Percentiles rank a stretch among this genome's conserved stretches.
Conservation (phyloP, 2,888 invertebrate genomes). For the Papilio demoleus region DNA sequence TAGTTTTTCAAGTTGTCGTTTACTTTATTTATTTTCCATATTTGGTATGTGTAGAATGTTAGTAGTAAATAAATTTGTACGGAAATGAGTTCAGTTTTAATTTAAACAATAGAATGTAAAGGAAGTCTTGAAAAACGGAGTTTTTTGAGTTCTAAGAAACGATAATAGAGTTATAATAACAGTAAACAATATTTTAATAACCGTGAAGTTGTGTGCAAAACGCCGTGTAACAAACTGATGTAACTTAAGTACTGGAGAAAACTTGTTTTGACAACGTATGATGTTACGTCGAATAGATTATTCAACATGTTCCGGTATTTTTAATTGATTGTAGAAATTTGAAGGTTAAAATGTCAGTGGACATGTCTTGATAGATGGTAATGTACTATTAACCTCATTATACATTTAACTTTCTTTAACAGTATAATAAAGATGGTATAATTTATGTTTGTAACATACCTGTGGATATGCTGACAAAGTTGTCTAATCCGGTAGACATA, state of each 20-base stretch:
- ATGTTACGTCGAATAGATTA: conserved; percentile 16
- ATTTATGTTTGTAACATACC: no score
- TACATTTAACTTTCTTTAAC: not conserved
- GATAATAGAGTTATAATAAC: conserved; percentile 29
- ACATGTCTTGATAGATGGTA: conserved; percentile 2
- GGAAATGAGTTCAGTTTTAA: no score
- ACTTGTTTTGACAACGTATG: conserved; percentile 34
- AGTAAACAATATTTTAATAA: conserved; percentile 34
- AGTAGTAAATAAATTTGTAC: no score
- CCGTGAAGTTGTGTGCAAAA: conserved; percentile 37
- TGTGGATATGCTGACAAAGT: no score
- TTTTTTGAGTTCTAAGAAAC: not conserved
- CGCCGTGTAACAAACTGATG: conserved; percentile 34
- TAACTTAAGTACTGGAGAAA: conserved; percentile 37
- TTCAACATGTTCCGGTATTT: conserved; percentile 10
- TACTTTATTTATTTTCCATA: no score
- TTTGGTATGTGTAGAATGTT: no score
- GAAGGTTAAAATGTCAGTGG: conserved; percentile 8
- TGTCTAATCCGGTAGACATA: no score
- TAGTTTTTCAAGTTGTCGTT: no score
- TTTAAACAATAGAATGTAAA: not conserved
- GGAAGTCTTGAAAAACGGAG: not conserved
- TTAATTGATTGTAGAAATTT: conserved; percentile 2
- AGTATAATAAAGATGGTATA: no score
- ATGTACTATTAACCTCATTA: not conserved